Conservation (phyloP, 2,113 vertebrate genomes). For the Phalacrocorax pelagicus region DNA sequence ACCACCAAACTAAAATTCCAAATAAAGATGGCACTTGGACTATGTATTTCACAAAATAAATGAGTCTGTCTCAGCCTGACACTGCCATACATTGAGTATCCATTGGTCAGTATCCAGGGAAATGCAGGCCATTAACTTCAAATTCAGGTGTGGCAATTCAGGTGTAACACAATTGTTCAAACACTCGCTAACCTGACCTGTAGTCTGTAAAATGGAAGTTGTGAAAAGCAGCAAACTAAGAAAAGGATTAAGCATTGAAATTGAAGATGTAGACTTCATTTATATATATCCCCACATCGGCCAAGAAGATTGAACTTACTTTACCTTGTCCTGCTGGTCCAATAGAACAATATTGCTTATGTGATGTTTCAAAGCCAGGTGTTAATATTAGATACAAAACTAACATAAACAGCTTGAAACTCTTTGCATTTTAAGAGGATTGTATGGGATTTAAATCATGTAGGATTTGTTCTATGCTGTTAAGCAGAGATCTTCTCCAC, state of each 20-base stretch:
- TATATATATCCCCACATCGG: accelerated
- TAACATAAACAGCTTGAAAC: neutral
- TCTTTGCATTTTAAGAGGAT: neutral
- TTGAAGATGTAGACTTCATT: neutral
- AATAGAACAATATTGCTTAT: neutral
- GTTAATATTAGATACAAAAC: neutral
- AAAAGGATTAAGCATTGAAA: neutral
- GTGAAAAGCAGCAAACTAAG: neutral
- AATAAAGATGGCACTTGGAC: neutral
- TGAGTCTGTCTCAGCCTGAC: neutral
- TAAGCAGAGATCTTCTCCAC: neutral
- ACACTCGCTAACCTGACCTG: neutral
- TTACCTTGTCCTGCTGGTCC: neutral
- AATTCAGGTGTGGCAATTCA: neutral
- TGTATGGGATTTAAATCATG: neutral
- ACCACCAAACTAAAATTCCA: neutral
- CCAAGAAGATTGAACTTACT: neutral
- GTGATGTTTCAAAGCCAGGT: neutral
- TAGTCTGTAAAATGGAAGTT: neutral
- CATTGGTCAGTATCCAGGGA: neutral
- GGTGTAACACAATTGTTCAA: neutral
- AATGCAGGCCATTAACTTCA: neutral
- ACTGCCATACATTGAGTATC: neutral
- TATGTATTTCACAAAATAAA: neutral
- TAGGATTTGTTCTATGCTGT: neutral